Percentiles rank a stretch among this genome's conserved stretches.
These are phyloP conservation scores for Drosophila neotestacea DNA, from an alignment of 2,888 invertebrate genomes.

Conservation along the genomic window DNA sequence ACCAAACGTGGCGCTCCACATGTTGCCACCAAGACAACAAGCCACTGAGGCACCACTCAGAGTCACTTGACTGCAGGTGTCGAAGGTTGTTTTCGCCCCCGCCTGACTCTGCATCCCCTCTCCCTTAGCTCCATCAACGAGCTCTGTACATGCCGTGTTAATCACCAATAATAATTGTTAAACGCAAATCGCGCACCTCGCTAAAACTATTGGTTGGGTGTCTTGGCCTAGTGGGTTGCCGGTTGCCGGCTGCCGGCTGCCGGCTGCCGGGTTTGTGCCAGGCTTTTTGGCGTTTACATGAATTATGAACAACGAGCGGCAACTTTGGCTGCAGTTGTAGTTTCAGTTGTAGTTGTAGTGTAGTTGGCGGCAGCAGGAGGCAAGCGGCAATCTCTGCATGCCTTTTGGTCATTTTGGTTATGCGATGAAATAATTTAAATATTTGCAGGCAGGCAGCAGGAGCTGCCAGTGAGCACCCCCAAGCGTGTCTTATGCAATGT, in stretches of 20 bases:
- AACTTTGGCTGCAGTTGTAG: constrained; percentile 25
- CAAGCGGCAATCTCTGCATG: constrained; percentile 46
- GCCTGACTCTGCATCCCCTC: constrained; percentile 6
- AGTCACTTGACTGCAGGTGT: constrained; percentile 70
- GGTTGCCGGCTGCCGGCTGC: neutral
- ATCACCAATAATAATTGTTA: constrained; percentile 81
- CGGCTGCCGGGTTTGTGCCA: constrained; percentile 7
- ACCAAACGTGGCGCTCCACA: constrained; percentile 74
- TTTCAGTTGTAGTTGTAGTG: constrained; percentile 9
- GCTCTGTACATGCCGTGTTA: constrained; percentile 77
- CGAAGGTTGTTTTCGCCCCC: constrained; percentile 69
- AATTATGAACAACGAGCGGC: constrained; percentile 63
- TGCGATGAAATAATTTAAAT: constrained; percentile 80
- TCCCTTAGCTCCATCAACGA: constrained; percentile 11
- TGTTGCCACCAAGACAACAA: constrained; percentile 46
- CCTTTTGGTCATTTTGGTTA: constrained; percentile 76
- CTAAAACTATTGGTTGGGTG: constrained; percentile 29
- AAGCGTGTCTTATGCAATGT: constrained; percentile 73
- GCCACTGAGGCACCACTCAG: constrained; percentile 3
- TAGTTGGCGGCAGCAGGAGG: constrained; percentile 1
- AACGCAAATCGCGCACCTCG: constrained; percentile 72
- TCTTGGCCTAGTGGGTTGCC: constrained; percentile 6
- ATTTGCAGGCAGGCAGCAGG: constrained; percentile 63
- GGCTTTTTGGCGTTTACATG: constrained; percentile 70
- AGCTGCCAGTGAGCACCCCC: constrained; percentile 63